Base-by-base conservation (phyloP, 2,888 invertebrate genomes). In the Polydesmus complanatus region DNA sequence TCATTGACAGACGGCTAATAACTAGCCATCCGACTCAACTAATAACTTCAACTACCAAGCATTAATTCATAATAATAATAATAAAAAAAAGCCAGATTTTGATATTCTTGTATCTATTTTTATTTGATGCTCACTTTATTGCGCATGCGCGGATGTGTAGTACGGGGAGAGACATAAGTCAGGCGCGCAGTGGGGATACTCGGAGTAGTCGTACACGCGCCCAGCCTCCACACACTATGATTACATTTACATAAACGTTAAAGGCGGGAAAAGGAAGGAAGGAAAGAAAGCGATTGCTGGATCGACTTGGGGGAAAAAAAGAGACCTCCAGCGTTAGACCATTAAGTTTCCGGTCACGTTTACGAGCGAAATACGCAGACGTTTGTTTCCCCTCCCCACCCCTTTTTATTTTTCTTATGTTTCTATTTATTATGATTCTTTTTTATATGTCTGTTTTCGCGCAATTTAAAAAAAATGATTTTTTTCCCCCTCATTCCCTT, bases 291-390 rank as follows among this genome's bases (percentile, higher is more conserved):
- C 50, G 50, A 51, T 21, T 25, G 8, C 26, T 25, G 18, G 26
- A 21, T 1, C 49, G 48, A 48, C 50, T 25, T 51, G 26, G 58
- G 25, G 50, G 49, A 8, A 21, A 1, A 22, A 22, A 22, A 22
- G n/a, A 19, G 11, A 14, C 23, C 3, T 19, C 58, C 22, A 23
- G 25, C 25, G 50, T 21, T 2, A 50, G 18, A 23, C 50, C 25
- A 5, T 50, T 26, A 1, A 58, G 48, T 23, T 58, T 50, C 14
- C 26, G 26, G 26, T 58, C 58, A 48, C 58, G 50, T 23, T 27
- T 54, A 25, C 54, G 51, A 25, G 58, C 61, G 1, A 61, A 61
- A 61, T 62, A 58, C 11, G 62, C 55, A 37, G 62, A 62, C 0
- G 64, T 60, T 54, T 61, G 60, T 47, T 58, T 47, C 27, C 59